Base-by-base conservation (phyloP, 2,113 vertebrate genomes). In the Siniperca knerii region DNA sequence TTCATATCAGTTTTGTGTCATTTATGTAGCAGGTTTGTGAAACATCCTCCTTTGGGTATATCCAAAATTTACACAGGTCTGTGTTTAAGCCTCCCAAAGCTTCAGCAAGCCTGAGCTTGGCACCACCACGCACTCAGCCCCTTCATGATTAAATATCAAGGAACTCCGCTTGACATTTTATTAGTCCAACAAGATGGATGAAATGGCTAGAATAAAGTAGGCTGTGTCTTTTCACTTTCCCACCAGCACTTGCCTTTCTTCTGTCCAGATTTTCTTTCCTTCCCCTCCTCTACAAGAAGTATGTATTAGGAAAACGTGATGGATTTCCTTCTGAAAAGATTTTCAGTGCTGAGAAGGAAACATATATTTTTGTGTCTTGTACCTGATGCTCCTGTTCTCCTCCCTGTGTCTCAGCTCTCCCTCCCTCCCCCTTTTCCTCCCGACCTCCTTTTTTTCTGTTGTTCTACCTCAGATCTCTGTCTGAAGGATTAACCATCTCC, bases 111-210 rank as follows among this genome's bases (percentile, higher is more conserved):
- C 68, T 6, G 78, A 33, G 84, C 75, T 80, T 74, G 86, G 89
- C 92, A 71, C 88, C 91, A 25, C 85, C 89, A 58, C 76, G 87
- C 87, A 54, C 88, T 86, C 91, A 61, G 88, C 86, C 83, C 88
- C 92, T 92, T 93, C 91, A 94, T 97, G 96, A 97, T 98, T 97
- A 97, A 97, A 97, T 96, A 96, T 96, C 88, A 79, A 95, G 94
- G 94, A 96, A 96, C 96, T 94, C 95, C 95, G 93, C 96, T 93
- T 96, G 97, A 96, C 96, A 95, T 95, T 92, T 97, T 96, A 97
- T 96, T 96, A 97, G 97, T 96, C 94, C 94, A 97, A 95, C 96
- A 97, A 97, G 96, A 97, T 97, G 96, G 96, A 98, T 98, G 97
- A 96, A 98, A 96, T 96, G 92, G 92, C 90, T 87, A 89, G 92